phyloP scores from a whole-genome alignment of 2,113 vertebrate genomes.

The Oophaga pumilio region DNA sequence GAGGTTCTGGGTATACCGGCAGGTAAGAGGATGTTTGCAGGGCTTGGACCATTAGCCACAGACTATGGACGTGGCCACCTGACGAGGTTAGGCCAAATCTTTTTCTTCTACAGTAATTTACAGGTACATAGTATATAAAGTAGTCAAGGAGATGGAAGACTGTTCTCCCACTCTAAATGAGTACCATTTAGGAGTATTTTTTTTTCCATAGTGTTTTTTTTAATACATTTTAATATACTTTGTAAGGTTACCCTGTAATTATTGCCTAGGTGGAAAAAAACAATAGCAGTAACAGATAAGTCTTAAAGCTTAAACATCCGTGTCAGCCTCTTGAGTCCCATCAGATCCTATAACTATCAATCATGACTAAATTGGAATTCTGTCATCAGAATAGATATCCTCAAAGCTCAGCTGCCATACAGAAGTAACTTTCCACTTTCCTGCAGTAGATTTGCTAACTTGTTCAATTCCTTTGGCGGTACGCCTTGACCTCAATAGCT shows the following conservation, averaged over 20 bases:
- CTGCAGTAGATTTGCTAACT: conserved; percentile 63
- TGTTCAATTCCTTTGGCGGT: conserved; percentile 65
- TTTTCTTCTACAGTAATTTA: background rate
- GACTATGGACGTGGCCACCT: too few relatives aligned
- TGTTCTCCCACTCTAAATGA: background rate
- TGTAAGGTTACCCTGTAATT: background rate
- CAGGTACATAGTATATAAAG: background rate
- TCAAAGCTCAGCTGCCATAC: conserved; percentile 61
- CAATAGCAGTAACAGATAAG: conserved; percentile 35
- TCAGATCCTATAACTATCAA: conserved; percentile 65
- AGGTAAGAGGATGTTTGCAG: too few relatives aligned
- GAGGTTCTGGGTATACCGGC: too few relatives aligned
- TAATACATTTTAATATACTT: background rate
- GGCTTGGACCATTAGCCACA: too few relatives aligned
- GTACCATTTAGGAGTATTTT: background rate
- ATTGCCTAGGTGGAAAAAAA: background rate
- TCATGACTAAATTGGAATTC: conserved; percentile 62
- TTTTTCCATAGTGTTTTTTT: background rate
- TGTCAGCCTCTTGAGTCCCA: conserved; percentile 61
- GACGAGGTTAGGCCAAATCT: too few relatives aligned
- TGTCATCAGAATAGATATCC: conserved; percentile 64
- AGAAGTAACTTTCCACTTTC: conserved; percentile 67
- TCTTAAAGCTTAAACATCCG: conserved; percentile 61
- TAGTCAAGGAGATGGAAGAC: background rate
- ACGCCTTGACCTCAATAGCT: conserved; percentile 67